phyloP scores from a whole-genome alignment of 2,113 vertebrate species.

The Zosterops japonicus region DNA sequence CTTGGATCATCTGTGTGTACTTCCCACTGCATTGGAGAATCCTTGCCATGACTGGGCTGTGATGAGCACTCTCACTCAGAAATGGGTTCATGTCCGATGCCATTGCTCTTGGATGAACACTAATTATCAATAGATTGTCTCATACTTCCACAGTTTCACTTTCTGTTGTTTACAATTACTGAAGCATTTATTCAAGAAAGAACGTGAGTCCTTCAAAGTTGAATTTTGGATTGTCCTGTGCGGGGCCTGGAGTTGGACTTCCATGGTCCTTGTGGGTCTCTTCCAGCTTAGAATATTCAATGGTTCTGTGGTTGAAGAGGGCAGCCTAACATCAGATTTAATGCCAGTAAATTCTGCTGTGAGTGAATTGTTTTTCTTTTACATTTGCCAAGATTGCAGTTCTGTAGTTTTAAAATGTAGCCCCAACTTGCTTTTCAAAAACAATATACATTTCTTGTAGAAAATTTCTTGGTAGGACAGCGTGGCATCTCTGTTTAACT shows the following conservation, averaged over 20 bases:
- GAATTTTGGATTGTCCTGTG: neutral
- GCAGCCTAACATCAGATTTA: neutral
- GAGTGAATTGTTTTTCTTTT: neutral
- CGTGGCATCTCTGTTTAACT: neutral
- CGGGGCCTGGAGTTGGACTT: neutral
- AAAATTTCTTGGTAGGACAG: neutral
- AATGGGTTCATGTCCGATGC: neutral
- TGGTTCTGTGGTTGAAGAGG: neutral
- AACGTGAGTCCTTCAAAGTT: neutral
- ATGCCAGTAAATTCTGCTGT: neutral
- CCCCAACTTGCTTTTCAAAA: neutral
- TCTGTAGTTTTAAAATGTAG: neutral
- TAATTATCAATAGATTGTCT: neutral
- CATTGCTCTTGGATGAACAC: neutral
- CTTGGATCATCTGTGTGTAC: neutral
- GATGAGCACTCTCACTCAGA: neutral
- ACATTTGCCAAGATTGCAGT: neutral
- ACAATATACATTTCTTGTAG: neutral
- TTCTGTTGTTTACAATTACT: neutral
- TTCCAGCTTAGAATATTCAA: neutral
- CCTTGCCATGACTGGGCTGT: neutral
- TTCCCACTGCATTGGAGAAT: neutral
- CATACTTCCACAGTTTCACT: neutral
- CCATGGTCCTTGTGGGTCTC: neutral
- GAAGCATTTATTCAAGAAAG: neutral